A percentile compares a stretch with the other conserved stretches of the same genome.
Conservation (phyloP, 2,113 vertebrate species). For the Macquaria australasica region DNA sequence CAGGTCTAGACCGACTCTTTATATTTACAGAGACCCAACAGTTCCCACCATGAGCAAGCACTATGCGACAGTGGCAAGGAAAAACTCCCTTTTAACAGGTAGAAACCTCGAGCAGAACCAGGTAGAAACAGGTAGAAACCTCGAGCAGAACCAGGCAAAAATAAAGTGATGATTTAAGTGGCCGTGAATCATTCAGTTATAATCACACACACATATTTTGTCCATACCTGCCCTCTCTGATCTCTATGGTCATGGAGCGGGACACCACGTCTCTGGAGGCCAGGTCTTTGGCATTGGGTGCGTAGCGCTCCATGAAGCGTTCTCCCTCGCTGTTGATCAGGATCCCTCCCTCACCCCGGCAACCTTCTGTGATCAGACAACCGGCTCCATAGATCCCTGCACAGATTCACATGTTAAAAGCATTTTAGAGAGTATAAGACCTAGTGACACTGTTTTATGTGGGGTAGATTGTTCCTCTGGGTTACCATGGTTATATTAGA, state of each 20-base stretch:
- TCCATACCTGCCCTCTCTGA: conserved; percentile 94
- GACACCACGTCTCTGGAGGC: conserved; percentile 97
- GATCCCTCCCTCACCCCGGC: conserved; percentile 97
- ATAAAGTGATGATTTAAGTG: not conserved
- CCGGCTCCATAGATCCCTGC: conserved; percentile 97
- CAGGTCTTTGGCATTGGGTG: conserved; percentile 97
- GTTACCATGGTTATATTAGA: not conserved
- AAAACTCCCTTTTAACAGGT: too few species aligned
- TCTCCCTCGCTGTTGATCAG: conserved; percentile 97
- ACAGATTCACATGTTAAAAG: not conserved
- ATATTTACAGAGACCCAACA: too few species aligned
- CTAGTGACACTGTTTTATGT: not conserved
- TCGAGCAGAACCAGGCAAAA: too few species aligned
- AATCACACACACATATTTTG: not conserved
- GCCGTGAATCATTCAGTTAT: not conserved
- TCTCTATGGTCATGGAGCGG: conserved; percentile 98
- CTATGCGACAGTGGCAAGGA: too few species aligned
- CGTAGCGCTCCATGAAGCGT: conserved; percentile 98
- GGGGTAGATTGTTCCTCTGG: not conserved
- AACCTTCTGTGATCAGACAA: conserved; percentile 98
- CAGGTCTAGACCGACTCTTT: too few species aligned
- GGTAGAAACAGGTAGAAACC: too few species aligned
- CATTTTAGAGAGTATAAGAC: not conserved
- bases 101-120: too few species aligned
- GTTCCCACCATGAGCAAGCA: too few species aligned